Evolutionary conservation across 2,888 invertebrate species (phyloP), one percentile per base, ranked within the genome.

Genomic region (Drosophila pseudotakahashii): DNA sequence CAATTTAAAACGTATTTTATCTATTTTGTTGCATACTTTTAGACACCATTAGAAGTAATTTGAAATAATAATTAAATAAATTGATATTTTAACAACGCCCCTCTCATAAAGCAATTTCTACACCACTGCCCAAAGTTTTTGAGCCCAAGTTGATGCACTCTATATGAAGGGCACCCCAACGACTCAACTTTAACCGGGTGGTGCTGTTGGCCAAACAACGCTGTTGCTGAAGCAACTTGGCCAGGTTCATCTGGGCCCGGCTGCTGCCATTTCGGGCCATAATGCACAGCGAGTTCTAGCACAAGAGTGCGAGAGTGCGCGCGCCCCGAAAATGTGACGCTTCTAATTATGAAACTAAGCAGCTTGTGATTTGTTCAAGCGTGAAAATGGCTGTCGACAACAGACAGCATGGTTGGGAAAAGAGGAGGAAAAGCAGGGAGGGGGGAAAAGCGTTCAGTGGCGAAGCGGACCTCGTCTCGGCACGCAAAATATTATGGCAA

Each of bases 271-370:
- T 79, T 71, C 7, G 36, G 45, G 45, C 79, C 81, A 84, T 82
- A 82, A 87, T 87, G 84, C 87, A 82, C 70, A 83, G 72, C 67
- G 79, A 78, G 87, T 73, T 81, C 72, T 59, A 69, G 81, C 84
- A 63, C 77, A 68, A 80, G 68, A 80, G 76, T 71, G 73, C 45
- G 68, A 67, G 67, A 67, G 67, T 44, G 68, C 54, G 66, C 57
- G 60, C 70, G 52, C 73, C 64, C 73, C 72, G 74, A 87, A 87
- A 82, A 87, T 82, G 82, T 87, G 87, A 82, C 82, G 88, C 88
- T 83, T 83, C 84, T 85, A 85, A 85, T 85, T 85, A 85, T 83
- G 79, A 88, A 88, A 85, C 81, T 87, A 89, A 89, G 88, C 88
- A 85, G 81, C 80, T 89, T 87, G 77, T 81, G 80, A 88, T 88